phyloP scores from a whole-genome alignment of 2,888 invertebrate genomes.

The Villa cingulata region DNA sequence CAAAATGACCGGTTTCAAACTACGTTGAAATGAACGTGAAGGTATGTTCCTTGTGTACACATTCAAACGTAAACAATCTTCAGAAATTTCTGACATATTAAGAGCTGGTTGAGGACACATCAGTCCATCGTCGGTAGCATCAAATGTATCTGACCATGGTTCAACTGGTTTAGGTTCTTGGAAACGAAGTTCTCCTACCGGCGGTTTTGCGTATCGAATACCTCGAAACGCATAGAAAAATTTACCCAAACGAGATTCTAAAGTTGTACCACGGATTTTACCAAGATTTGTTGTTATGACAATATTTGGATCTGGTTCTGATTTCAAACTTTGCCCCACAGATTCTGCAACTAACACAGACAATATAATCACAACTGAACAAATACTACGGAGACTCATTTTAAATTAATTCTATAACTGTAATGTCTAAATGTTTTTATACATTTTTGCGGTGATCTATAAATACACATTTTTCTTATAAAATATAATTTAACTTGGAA shows the following conservation, averaged over 20 bases:
- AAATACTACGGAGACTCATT: too few relatives aligned
- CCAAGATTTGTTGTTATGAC: neutral
- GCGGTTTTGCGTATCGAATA: conserved; percentile 28
- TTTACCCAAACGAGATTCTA: conserved; percentile 15
- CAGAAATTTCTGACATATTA: conserved; percentile 28
- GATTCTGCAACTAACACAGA: too few relatives aligned
- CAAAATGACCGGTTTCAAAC: conserved; percentile 42
- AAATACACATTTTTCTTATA: too few relatives aligned
- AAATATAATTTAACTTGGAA: too few relatives aligned
- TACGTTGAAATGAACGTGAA: too few relatives aligned
- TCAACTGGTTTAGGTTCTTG: conserved; percentile 2
- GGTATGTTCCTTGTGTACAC: conserved; percentile 40
- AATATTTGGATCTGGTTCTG: neutral
- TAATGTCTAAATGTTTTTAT: too few relatives aligned
- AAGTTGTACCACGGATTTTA: neutral
- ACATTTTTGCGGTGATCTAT: too few relatives aligned
- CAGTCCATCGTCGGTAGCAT: conserved; percentile 40
- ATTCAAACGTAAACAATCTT: conserved; percentile 43
- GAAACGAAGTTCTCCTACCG: conserved; percentile 31
- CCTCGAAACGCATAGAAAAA: conserved; percentile 24
- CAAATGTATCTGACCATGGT: neutral
- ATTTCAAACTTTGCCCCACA: too few relatives aligned
- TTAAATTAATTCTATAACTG: too few relatives aligned
- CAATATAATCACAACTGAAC: too few relatives aligned
- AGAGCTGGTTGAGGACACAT: conserved; percentile 37